Conservation (phyloP, 2,888 invertebrate species). For the Caradrina clavipalpis region DNA sequence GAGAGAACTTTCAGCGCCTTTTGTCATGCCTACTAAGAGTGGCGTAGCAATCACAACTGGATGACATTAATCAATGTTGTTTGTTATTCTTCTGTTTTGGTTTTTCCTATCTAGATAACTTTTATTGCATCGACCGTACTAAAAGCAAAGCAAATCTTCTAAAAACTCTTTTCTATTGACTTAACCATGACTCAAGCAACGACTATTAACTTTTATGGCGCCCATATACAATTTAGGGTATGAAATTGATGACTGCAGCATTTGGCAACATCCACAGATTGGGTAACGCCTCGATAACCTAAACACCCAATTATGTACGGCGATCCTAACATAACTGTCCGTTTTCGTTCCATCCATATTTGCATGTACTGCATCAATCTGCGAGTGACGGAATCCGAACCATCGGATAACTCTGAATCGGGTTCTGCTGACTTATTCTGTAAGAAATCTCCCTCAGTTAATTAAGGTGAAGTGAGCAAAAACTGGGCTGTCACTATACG, state of each 20-base stretch:
- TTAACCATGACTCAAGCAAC: conserved; percentile 33
- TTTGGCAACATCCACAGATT: conserved; percentile 50
- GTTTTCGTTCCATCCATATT: conserved; percentile 59
- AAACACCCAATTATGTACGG: conserved; percentile 48
- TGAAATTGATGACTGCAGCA: conserved; percentile 42
- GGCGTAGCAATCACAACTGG: too few relatives aligned
- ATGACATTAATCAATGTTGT: too few relatives aligned
- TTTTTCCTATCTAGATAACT: too few relatives aligned
- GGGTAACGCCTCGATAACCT: conserved; percentile 41
- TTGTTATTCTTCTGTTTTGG: too few relatives aligned
- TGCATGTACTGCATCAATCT: conserved; percentile 57
- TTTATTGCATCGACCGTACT: too few relatives aligned
- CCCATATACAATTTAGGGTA: conserved; percentile 52
- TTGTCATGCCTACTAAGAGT: too few relatives aligned
- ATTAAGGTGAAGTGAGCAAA: too few relatives aligned
- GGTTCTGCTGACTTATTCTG: too few relatives aligned
- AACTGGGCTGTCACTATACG: too few relatives aligned
- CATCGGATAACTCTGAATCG: conserved; percentile 27
- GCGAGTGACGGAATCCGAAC: conserved; percentile 30
- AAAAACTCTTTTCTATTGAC: conserved; percentile 9
- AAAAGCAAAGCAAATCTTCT: background rate
- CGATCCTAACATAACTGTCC: conserved; percentile 43
- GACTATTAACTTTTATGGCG: conserved; percentile 44
- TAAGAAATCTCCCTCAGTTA: too few relatives aligned
- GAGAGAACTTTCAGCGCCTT: background rate